Percentiles rank a stretch among this genome's conserved stretches.
These are phyloP conservation scores for Clostera curtula DNA, from an alignment of 2,888 invertebrate species.

Conservation along the genomic window DNA sequence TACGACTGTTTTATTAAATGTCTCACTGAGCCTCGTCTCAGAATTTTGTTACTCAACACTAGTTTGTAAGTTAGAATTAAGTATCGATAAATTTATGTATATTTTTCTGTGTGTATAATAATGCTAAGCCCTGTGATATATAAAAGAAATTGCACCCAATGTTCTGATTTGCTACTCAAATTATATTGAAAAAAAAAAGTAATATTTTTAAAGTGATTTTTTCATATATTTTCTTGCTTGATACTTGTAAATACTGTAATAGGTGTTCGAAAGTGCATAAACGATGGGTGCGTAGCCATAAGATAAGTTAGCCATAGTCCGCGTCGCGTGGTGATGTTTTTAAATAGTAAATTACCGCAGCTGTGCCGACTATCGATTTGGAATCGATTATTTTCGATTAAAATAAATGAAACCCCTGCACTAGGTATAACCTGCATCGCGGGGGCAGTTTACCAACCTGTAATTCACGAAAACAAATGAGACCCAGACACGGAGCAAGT, in stretches of 20 bases:
- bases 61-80: constrained; percentile 12
- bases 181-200: not conserved
- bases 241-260: constrained; percentile 8
- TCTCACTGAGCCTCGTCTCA: too few relatives aligned
- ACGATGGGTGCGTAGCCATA: constrained; percentile 52
- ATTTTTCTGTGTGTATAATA: constrained; percentile 43
- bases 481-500: too few relatives aligned
- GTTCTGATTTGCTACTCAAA: constrained; percentile 28
- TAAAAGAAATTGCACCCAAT: constrained; percentile 40
- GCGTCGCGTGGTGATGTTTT: constrained; percentile 28
- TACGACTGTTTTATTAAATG: too few relatives aligned
- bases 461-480: too few relatives aligned
- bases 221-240: constrained; percentile 14
- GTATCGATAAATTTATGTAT: constrained; percentile 31
- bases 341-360: too few relatives aligned
- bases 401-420: too few relatives aligned
- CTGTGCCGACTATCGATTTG: too few relatives aligned
- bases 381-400: too few relatives aligned
- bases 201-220: not conserved
- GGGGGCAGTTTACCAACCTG: too few relatives aligned
- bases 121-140: constrained; percentile 55
- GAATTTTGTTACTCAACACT: too few relatives aligned
- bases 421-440: too few relatives aligned
- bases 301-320: constrained; percentile 43
- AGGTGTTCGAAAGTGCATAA: constrained; percentile 26